These are phyloP conservation scores for Mastigias papua DNA, from an alignment of 30 jellyfish, hydroid and myxozoan genomes.

Conservation along the genomic window DNA sequence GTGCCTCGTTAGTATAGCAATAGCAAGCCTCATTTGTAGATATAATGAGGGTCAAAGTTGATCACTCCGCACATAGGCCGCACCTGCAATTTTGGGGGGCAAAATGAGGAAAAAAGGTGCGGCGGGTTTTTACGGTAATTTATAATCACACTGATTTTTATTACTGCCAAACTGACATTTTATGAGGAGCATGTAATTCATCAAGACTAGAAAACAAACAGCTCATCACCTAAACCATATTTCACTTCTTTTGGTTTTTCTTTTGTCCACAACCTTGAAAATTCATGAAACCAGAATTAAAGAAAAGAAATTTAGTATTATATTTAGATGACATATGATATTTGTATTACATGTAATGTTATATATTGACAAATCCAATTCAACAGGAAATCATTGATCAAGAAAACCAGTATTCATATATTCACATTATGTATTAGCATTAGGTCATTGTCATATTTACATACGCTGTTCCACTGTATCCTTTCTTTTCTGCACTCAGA, in stretches of 20 bases:
- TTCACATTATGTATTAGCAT: too few relatives aligned
- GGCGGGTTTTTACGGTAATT: too few relatives aligned
- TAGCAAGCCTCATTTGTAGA: too few relatives aligned
- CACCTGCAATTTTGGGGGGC: too few relatives aligned
- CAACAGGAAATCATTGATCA: background rate
- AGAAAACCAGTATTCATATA: background rate
- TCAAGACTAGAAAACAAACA: background rate
- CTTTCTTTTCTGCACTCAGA: slow-evolving; percentile 91
- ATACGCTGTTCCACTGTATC: slow-evolving; percentile 98
- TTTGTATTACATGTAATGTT: too few relatives aligned
- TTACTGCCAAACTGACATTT: background rate
- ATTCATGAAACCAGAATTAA: background rate
- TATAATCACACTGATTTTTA: too few relatives aligned
- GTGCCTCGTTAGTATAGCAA: too few relatives aligned
- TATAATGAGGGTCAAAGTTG: too few relatives aligned
- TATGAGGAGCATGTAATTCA: background rate
- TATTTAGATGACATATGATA: too few relatives aligned
- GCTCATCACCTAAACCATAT: slow-evolving; percentile 91
- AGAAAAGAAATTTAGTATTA: background rate
- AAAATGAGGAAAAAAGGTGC: too few relatives aligned
- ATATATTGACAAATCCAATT: background rate
- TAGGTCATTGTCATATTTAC: too few relatives aligned
- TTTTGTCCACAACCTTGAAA: slow-evolving; percentile 90
- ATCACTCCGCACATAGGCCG: too few relatives aligned
- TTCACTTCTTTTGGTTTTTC: slow-evolving; percentile 84